Evolutionary conservation across 2,797 vertebrate genomes (phyloP), one percentile per base, ranked within the genome.

Genomic region (Allochrocebus solatus): DNA sequence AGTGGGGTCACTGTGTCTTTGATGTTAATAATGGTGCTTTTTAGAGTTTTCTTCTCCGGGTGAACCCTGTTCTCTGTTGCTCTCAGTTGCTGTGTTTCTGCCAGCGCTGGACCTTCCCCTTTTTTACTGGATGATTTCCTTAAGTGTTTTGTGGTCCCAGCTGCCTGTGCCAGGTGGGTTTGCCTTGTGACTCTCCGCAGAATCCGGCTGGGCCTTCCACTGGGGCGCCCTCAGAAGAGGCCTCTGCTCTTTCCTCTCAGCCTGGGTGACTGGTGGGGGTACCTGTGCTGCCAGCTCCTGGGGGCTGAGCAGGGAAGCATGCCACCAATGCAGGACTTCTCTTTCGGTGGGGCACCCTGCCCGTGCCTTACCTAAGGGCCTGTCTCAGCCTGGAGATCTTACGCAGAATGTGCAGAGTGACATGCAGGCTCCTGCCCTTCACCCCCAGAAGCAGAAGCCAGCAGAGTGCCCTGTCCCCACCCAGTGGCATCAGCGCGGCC

Each of bases 401-500:
- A 36, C 1, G 4, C n/a, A 4, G 43, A 28, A 50, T 50, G 30
- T 21, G 39, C 53, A 19, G 0, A 19, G 0, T n/a, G 11, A 43
- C 12, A 2, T 22, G 26, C 26, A 7, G n/a, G 10, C 46, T 53
- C 24, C 24, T 10, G 17, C 28, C 61, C 61, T 61, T 30, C 81
- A 33, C 81, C 19, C 28, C 11, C 28, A 61, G 81, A 61, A 43
- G 79, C 1, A 64, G 80, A 59, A 59, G 48, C 0, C 48, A 19
- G 41, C 33, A n/a, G 36, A 33, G 16, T 61, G 17, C 8, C 36
- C 22, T 36, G 33, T 59, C 26, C 64, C 41, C 16, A 0, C 19
- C 78, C 4, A 5, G 70, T 0, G 1, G 7, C 4, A 3, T 50
- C 76, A 39, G 13, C 33, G 0, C 1, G 2, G 13, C 39, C 39